Base-by-base conservation (phyloP, 2,888 invertebrate species). In the Pogonocherus hispidulus region DNA sequence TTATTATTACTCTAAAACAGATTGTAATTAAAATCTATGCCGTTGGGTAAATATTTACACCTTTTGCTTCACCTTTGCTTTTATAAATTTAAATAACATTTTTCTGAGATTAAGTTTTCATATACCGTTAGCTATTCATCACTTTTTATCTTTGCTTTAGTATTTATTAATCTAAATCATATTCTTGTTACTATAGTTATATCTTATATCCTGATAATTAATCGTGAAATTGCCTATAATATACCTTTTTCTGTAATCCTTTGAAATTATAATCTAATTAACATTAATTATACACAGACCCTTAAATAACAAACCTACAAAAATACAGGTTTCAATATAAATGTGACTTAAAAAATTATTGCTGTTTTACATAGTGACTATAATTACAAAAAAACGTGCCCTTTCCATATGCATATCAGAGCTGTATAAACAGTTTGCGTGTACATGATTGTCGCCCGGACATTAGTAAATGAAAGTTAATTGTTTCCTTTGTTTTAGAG, bases 381-480 rank as follows among this genome's bases (percentile, higher is more conserved):
- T 70, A 67, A 70, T 70, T 63, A 70, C 32, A 47, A 8, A 22
- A 32, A 44, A 60, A 68, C 47, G 51, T 54, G 52, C 54, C 59
- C 56, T 60, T 52, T 49, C 27, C 65, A 44, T 70, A 67, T 59
- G 22, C 35, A 66, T 69, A 66, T 66, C 68, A 71, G 62, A 63
- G 63, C 64, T 63, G 63, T 59, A 68, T 66, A 66, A 59, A 68
- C 62, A 66, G 68, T 71, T 69, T 69, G 71, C 71, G 71, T 71
- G 71, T 63, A 44, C 46, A 63, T 71, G 71, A 68, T 71, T 71
- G 60, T 66, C 66, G 63, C 55, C 52, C 23, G 56, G 62, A 64
- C 66, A 66, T 66, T 66, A 68, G 71, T 69, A 62, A 69, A 69
- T 69, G 55, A 60, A 63, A 66, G 66, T 72, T 68, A 68, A 70